Conservation (phyloP, 2,113 vertebrate genomes). For the Toxotes jaculatrix region DNA sequence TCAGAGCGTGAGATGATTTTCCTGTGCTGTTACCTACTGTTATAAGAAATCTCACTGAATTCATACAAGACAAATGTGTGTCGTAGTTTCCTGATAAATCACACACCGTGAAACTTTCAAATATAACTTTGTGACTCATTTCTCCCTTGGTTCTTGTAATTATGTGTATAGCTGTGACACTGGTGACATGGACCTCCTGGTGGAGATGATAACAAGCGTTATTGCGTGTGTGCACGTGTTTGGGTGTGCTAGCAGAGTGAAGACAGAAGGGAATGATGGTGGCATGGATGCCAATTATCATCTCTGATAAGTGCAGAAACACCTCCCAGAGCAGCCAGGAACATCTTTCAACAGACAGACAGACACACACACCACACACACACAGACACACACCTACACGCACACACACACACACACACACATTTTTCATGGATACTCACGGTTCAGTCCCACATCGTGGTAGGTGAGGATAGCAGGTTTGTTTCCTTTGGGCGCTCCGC, state of each 20-base stretch:
- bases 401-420: conserved; percentile 4
- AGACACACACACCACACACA: background rate
- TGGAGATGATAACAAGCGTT: background rate
- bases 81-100: background rate
- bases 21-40: background rate
- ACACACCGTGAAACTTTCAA: background rate
- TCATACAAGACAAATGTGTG: background rate
- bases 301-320: conserved; percentile 45
- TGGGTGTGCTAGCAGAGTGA: background rate
- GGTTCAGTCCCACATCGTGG: conserved; percentile 97
- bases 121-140: background rate
- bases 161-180: background rate
- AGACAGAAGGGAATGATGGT: background rate
- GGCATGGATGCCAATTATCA: conserved; percentile 64
- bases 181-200: conserved; percentile 1
- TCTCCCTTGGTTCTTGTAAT: background rate
- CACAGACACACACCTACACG: background rate
- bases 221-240: no score
- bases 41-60: background rate
- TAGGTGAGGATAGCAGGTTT: conserved; percentile 96
- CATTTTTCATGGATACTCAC: conserved; percentile 84
- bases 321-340: conserved; percentile 11
- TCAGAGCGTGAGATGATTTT: background rate
- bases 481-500: conserved; percentile 95
- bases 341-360: conserved; percentile 13